A percentile compares a stretch with the other conserved stretches of the same genome.
Conservation (phyloP, 2,797 vertebrate genomes). For the Meda fulgida region DNA sequence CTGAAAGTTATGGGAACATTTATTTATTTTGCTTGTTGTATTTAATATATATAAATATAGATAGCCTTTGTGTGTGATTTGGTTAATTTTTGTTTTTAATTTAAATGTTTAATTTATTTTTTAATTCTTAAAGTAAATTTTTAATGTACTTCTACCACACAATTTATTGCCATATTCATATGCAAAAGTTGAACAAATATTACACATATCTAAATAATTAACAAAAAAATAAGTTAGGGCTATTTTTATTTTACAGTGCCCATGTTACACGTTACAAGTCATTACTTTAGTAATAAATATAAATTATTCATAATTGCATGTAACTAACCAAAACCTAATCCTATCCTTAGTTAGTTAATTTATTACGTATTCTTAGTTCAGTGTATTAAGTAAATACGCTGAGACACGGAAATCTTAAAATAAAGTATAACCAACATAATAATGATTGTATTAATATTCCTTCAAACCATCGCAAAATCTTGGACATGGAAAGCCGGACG, state of each 20-base stretch:
- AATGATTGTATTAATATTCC: neutral
- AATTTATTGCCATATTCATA: neutral
- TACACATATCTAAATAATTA: neutral
- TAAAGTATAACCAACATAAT: neutral
- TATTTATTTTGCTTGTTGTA: too few species aligned
- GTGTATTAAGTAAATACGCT: neutral
- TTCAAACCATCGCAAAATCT: neutral
- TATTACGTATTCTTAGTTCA: neutral
- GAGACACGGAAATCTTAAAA: neutral
- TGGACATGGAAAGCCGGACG: constrained; percentile 34
- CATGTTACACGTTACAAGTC: neutral
- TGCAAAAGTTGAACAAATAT: neutral
- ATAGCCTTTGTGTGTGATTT: too few species aligned
- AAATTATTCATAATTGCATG: neutral
- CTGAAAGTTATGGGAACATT: too few species aligned
- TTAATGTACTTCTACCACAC: neutral
- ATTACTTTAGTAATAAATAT: neutral
- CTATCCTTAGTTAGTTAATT: neutral
- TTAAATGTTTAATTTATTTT: too few species aligned
- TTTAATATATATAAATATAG: too few species aligned
- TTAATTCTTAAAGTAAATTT: too few species aligned
- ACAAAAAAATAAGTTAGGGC: neutral
- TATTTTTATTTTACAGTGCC: neutral
- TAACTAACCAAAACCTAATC: neutral
- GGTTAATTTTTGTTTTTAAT: too few species aligned